These are phyloP conservation scores for Nephrotoma flavescens DNA, from an alignment of 2,888 invertebrate species.

Conservation along the genomic window DNA sequence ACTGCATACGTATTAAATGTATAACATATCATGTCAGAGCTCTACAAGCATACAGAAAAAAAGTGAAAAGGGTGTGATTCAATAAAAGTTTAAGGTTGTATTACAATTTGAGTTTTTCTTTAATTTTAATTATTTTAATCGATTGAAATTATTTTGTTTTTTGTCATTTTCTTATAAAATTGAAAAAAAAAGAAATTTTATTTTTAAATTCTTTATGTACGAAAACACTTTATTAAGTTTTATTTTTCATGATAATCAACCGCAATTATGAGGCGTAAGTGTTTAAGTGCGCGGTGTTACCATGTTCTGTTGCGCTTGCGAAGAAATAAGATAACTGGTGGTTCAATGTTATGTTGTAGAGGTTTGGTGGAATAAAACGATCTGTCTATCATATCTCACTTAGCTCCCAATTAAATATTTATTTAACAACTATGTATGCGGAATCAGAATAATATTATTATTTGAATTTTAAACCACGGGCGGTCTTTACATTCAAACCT, in stretches of 20 bases:
- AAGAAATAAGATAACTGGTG: neutral
- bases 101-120: neutral
- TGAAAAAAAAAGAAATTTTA: neutral
- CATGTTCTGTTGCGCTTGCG: neutral
- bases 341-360: neutral
- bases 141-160: slow-evolving; percentile 1
- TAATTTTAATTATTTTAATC: slow-evolving; percentile 1
- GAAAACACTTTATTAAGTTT: neutral
- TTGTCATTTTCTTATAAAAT: neutral
- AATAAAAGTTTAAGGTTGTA: slow-evolving; percentile 2
- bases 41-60: neutral
- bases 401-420: neutral
- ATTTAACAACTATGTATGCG: neutral
- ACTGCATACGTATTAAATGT: neutral
- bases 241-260: neutral
- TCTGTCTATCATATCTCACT: neutral
- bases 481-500: neutral
- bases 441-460: neutral
- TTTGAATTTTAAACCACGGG: neutral
- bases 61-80: slow-evolving; percentile 2
- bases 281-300: neutral
- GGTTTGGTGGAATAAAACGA: neutral
- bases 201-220: neutral
- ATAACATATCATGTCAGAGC: neutral
- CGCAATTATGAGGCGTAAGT: neutral